Percentiles rank a stretch among this genome's conserved stretches.
Conservation (phyloP, 1,140 invertebrate genomes). For the Zaprionus ghesquierei region DNA sequence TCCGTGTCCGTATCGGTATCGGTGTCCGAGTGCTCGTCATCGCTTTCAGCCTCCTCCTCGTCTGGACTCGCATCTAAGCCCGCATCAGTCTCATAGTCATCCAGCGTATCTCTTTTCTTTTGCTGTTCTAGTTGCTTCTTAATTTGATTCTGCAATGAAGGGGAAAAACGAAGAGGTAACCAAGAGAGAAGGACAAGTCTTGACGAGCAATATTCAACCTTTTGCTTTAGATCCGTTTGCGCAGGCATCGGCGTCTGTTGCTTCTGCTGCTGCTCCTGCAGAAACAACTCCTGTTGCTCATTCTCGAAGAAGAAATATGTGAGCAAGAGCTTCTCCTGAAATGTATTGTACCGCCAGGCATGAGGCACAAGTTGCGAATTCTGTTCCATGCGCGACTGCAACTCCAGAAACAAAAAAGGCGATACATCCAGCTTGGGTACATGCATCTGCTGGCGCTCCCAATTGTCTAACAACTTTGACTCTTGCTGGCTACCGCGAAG, state of each 20-base stretch:
- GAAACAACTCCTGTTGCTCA: conserved; percentile 28
- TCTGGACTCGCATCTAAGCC: conserved; percentile 46
- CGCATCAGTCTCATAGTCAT: conserved; percentile 57
- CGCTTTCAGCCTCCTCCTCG: conserved; percentile 48
- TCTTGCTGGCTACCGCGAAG: conserved; percentile 1
- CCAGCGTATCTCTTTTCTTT: background rate
- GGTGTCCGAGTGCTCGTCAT: conserved; percentile 64
- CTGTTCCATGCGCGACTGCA: conserved; percentile 20
- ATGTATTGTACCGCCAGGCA: conserved; percentile 34
- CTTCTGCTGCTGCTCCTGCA: background rate
- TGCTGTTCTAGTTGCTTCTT: background rate
- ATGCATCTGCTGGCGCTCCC: conserved; percentile 43
- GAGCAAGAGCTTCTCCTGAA: conserved; percentile 41
- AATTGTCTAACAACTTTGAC: conserved; percentile 17
- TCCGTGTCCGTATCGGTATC: conserved; percentile 52
- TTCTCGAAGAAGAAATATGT: conserved; percentile 62
- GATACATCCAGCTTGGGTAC: conserved; percentile 63
- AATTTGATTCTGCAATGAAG: background rate
- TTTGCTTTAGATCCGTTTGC: background rate
- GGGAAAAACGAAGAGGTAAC: background rate
- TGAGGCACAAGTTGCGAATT: conserved; percentile 38
- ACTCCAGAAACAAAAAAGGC: conserved; percentile 41
- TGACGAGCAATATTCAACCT: background rate
- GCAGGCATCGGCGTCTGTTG: background rate
- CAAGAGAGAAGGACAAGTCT: background rate